Conservation (phyloP, 2,113 vertebrate species). For the Eptatretus burgeri region DNA sequence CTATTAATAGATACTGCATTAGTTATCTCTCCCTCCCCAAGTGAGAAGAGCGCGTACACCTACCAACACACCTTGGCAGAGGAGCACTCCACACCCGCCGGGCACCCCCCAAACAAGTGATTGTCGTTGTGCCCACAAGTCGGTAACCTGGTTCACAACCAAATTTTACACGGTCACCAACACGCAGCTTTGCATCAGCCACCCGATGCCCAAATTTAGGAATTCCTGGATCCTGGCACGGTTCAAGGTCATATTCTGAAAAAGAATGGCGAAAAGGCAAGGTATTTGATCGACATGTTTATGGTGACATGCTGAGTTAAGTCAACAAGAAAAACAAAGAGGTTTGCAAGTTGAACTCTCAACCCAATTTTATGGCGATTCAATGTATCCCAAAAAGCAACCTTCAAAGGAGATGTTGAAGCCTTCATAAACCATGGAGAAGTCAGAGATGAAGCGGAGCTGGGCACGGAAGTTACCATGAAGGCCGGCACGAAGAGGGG, state of each 20-base stretch:
- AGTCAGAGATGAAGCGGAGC: slow-evolving; percentile 83
- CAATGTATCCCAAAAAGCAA: slow-evolving; percentile 12
- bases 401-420: slow-evolving; percentile 98
- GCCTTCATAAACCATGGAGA: slow-evolving; percentile 91
- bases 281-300: not conserved
- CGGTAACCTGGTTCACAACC: slow-evolving; percentile 93
- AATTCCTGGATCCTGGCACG: slow-evolving; percentile 70
- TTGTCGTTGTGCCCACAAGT: slow-evolving; percentile 50
- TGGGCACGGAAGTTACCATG: slow-evolving; percentile 86
- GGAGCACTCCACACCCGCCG: slow-evolving; percentile 94
- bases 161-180: slow-evolving; percentile 64
- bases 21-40: no score
- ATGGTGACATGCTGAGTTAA: no score
- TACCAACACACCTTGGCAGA: slow-evolving; percentile 99
- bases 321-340: no score
- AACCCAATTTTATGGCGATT: no score
- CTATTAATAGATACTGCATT: no score
- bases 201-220: slow-evolving; percentile 69
- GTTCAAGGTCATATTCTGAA: slow-evolving; percentile 72
- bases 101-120: slow-evolving; percentile 87
- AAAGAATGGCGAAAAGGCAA: not conserved
- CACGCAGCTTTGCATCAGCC: slow-evolving; percentile 47
- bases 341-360: no score
- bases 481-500: slow-evolving; percentile 55
- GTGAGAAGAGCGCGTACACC: slow-evolving; percentile 35